Base-by-base conservation (phyloP, 1,140 invertebrate species). In the Drosophila asahinai region DNA sequence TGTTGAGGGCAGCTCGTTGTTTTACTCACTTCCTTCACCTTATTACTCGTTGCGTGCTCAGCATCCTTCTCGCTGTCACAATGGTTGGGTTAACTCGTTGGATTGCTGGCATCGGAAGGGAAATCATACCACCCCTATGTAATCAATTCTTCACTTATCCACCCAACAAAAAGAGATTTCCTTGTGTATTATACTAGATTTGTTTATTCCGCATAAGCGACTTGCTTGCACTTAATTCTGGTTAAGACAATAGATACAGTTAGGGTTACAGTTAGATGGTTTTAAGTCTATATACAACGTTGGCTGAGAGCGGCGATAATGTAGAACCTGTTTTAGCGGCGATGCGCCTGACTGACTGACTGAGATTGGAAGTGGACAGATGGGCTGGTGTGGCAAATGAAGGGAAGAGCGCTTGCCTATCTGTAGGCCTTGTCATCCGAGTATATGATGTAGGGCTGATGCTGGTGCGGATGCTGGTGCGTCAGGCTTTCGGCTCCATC, bases 371-470 rank as follows among this genome's bases (percentile, higher is more conserved):
- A 73, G 47, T 77, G 54, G 47, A 72, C 40, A 59, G 66, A 60
- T 73, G 67, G 47, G 48, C 5, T 55, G 42, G 19, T 19, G 19
- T 19, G 19, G 19, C 19, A 19, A 51, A 52, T 64, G 70, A 80
- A 52, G 60, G 60, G 55, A 59, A 43, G 54, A 40, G 54, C 63
- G 25, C 7, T n/a, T 43, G 64, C 62, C 66, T 92, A 93, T 92
- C 92, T 93, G 64, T 92, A 93, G 49, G 91, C 90, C 80, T 93
- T 93, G 64, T 93, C 92, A 52, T 93, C 92, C 43, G 92, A 91
- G 63, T 93, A 93, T 62, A 93, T 93, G 47, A 93, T 92, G 30
- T 93, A 93, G 6, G 92, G 92, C 47, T 93, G 92, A 64, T 89
- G 78, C 61, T 87, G 86, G 14, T 81, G 72, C 57, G 73, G 72